phyloP scores from a whole-genome alignment of 1,140 invertebrate genomes.

The Bathynomus jamesi region DNA sequence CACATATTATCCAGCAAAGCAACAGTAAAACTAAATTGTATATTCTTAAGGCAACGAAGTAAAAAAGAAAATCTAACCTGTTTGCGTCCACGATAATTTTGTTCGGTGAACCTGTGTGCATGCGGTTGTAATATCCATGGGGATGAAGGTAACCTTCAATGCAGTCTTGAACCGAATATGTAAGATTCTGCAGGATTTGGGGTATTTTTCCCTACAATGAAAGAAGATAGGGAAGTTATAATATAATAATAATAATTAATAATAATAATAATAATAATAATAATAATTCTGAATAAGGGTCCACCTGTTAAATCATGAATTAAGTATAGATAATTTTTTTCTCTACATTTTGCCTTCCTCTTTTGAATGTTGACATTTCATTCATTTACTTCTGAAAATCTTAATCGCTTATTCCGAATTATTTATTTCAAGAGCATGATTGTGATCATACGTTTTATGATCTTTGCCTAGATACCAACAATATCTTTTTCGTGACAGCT shows the following conservation, averaged over 20 bases:
- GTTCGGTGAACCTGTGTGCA: not conserved
- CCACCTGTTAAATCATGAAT: no score
- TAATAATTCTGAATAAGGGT: no score
- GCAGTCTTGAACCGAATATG: not conserved
- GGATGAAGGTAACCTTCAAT: not conserved
- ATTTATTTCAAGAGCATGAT: not conserved
- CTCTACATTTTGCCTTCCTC: no score
- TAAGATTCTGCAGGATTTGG: not conserved
- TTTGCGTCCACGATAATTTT: not conserved
- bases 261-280: not conserved
- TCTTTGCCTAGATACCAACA: no score
- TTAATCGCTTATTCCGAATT: not conserved
- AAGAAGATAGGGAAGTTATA: not conserved
- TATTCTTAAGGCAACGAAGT: no score
- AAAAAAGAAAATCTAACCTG: not conserved
- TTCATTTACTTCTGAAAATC: not conserved
- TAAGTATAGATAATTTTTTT: no score
- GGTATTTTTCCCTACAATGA: not conserved
- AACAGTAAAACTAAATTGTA: no score
- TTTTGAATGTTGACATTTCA: not conserved
- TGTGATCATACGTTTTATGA: no score
- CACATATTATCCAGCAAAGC: no score
- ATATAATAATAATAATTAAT: no score
- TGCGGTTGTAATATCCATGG: not conserved
- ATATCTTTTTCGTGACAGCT: no score